Evolutionary conservation across 2,888 invertebrate genomes (phyloP).

Genomic region (Hololepta plana): DNA sequence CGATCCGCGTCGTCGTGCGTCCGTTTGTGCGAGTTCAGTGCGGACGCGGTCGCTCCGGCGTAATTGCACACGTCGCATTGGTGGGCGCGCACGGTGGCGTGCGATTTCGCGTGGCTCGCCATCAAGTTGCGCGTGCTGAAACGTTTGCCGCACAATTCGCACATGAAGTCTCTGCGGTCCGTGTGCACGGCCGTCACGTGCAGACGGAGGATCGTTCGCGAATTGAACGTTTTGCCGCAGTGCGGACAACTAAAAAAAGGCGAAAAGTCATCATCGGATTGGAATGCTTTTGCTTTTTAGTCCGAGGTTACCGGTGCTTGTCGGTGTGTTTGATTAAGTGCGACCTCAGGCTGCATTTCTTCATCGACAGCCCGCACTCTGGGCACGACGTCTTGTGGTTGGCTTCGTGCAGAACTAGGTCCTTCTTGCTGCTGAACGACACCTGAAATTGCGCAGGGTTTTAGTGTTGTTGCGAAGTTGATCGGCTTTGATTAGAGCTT

Average conservation of each 20-base stretch:
- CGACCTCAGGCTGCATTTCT: no score
- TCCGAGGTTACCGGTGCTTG: no score
- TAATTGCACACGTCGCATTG: constrained; percentile 17
- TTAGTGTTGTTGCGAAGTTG: no score
- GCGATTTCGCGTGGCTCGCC: constrained; percentile 16
- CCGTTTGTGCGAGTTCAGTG: constrained; percentile 18
- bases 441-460: no score
- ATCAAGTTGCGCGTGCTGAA: constrained; percentile 17
- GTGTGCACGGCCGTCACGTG: constrained; percentile 18
- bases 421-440: no score
- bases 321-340: no score
- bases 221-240: constrained; percentile 16
- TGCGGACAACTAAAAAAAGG: constrained; percentile 13
- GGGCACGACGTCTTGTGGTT: no score
- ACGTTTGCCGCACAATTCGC: constrained; percentile 18
- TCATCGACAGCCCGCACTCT: no score
- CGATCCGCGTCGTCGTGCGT: constrained; percentile 17
- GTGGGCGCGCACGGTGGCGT: constrained; percentile 16
- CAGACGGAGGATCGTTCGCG: constrained; percentile 15
- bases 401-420: no score
- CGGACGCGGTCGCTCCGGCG: constrained; percentile 18
- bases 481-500: no score
- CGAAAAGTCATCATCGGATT: background rate
- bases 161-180: constrained; percentile 17
- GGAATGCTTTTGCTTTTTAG: no score